phyloP scores from a whole-genome alignment of 2,797 vertebrate genomes.

The Distichodus sexfasciatus region DNA sequence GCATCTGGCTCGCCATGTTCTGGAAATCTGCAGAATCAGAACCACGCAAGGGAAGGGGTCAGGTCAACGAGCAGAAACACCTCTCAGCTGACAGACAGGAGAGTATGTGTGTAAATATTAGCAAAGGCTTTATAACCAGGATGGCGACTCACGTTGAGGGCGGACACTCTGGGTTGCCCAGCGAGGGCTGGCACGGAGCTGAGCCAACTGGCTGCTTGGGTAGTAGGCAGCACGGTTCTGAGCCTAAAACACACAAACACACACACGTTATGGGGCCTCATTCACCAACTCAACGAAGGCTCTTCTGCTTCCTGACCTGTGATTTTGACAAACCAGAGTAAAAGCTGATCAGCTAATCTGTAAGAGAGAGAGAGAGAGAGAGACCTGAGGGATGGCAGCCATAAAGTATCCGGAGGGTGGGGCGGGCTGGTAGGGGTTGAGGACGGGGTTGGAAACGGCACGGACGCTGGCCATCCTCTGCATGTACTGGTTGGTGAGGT shows the following conservation, averaged over 20 bases:
- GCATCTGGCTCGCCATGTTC: slow-evolving; percentile 89
- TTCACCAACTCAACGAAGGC: background rate
- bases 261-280: background rate
- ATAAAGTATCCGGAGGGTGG: slow-evolving; percentile 97
- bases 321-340: background rate
- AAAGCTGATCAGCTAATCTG: too few relatives aligned
- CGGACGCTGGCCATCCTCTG: slow-evolving; percentile 94
- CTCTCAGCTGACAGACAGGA: too few relatives aligned
- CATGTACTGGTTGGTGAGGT: slow-evolving; percentile 98
- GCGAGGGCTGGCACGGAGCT: slow-evolving; percentile 91
- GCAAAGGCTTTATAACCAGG: too few relatives aligned
- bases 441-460: slow-evolving; percentile 92
- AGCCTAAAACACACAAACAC: slow-evolving; percentile 64
- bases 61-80: too few relatives aligned
- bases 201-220: slow-evolving; percentile 90
- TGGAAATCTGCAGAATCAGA: slow-evolving; percentile 89
- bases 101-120: background rate
- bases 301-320: background rate
- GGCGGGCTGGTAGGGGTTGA: slow-evolving; percentile 93
- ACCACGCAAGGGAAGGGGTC: too few relatives aligned
- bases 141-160: slow-evolving; percentile 85
- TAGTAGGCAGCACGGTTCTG: slow-evolving; percentile 95
- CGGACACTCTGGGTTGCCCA: slow-evolving; percentile 93
- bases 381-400: slow-evolving; percentile 90
- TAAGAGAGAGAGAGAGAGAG: background rate